A percentile compares a stretch with the other conserved stretches of the same genome.
Evolutionary conservation across 2,113 vertebrate species (phyloP).

Genomic region (Ramphastos sulfuratus): DNA sequence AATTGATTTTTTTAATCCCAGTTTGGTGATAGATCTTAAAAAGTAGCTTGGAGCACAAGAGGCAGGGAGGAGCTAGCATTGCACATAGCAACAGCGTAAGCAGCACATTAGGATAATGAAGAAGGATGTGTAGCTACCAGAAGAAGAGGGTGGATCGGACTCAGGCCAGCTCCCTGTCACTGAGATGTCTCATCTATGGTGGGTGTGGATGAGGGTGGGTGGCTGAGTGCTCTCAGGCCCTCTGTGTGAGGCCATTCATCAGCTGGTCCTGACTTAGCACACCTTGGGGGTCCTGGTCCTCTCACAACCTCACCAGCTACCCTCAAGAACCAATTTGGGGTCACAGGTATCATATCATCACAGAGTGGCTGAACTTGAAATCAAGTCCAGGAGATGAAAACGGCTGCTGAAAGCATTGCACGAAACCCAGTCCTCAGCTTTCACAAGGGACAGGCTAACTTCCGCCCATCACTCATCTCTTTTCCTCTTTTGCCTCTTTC

Average conservation of each 20-base stretch:
- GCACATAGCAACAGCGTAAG: background rate
- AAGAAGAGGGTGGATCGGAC: background rate
- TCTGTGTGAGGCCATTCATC: background rate
- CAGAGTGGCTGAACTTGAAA: background rate
- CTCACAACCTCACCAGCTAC: background rate
- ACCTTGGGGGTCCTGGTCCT: background rate
- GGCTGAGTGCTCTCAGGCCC: background rate
- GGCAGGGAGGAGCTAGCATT: background rate
- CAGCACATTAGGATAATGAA: background rate
- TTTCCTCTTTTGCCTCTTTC: background rate
- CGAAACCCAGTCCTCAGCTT: background rate
- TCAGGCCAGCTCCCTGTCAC: background rate
- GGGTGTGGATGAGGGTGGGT: background rate
- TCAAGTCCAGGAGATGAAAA: accelerated
- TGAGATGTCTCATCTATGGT: background rate
- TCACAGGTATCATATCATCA: background rate
- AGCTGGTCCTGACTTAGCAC: background rate
- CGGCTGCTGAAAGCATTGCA: background rate
- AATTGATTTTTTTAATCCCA: background rate
- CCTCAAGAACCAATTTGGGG: background rate
- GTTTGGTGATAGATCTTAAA: background rate
- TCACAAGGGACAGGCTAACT: background rate
- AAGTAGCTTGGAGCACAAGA: background rate
- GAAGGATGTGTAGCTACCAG: background rate
- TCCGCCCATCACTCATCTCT: background rate